phyloP scores from a whole-genome alignment of 2,888 invertebrate species.

The Hedya salicella region DNA sequence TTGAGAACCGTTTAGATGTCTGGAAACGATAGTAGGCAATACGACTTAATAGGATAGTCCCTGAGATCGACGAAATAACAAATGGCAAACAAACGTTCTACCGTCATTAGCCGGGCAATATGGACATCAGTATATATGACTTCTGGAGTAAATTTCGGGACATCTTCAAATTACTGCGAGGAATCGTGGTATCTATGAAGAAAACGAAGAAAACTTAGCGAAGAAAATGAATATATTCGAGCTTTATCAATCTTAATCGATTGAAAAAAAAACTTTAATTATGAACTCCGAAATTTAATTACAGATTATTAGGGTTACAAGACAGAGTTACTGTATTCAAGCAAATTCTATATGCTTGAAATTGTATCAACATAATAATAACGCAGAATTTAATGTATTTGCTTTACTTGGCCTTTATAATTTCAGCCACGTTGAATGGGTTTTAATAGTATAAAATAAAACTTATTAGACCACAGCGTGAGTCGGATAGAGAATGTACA shows the following conservation, averaged over 20 bases:
- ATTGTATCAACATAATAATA: too few relatives aligned
- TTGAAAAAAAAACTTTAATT: too few relatives aligned
- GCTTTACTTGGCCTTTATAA: background rate
- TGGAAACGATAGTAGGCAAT: constrained; percentile 18
- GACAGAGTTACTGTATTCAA: too few relatives aligned
- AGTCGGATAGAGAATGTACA: constrained; percentile 66
- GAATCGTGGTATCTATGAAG: background rate
- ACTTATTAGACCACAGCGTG: constrained; percentile 65
- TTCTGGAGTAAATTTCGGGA: background rate
- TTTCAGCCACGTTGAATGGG: constrained; percentile 35
- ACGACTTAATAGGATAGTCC: constrained; percentile 7
- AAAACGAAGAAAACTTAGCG: background rate
- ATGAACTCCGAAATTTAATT: too few relatives aligned
- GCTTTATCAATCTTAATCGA: too few relatives aligned
- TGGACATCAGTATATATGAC: background rate
- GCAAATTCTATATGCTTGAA: too few relatives aligned
- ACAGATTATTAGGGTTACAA: too few relatives aligned
- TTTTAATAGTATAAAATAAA: constrained; percentile 51
- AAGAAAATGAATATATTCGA: background rate
- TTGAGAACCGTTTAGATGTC: constrained; percentile 25
- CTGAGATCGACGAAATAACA: constrained; percentile 24
- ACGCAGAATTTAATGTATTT: background rate
- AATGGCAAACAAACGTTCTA: constrained; percentile 13
- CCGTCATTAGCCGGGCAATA: constrained; percentile 23
- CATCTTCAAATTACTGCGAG: background rate